phyloP scores from a whole-genome alignment of 2,113 vertebrate genomes.

The Caretta caretta region DNA sequence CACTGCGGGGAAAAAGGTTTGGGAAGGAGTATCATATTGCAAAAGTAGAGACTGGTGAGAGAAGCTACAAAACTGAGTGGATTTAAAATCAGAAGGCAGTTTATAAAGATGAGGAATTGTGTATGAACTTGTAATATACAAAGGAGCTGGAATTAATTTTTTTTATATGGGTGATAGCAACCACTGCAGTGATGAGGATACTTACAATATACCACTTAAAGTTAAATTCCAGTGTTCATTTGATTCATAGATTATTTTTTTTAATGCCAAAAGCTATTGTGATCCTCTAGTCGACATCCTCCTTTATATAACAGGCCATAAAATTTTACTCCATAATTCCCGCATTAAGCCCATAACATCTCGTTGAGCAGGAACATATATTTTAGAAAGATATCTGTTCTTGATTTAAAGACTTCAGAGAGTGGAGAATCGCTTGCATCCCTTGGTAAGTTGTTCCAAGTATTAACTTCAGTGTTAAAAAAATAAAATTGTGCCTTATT shows the following conservation, averaged over 20 bases:
- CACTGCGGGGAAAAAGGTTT: neutral
- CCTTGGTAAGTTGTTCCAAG: neutral
- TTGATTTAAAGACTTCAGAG: neutral
- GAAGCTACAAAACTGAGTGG: neutral
- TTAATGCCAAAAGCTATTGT: neutral
- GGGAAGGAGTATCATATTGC: neutral
- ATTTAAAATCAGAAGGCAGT: neutral
- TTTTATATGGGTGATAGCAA: constrained; percentile 35
- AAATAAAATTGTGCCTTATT: neutral
- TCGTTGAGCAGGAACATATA: neutral
- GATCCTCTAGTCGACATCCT: neutral
- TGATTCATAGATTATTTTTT: constrained; percentile 18
- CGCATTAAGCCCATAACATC: neutral
- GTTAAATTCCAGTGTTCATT: constrained; percentile 24
- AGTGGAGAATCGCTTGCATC: neutral
- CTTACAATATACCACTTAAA: constrained; percentile 19
- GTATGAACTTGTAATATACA: constrained; percentile 34
- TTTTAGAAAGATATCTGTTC: neutral
- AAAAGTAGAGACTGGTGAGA: neutral
- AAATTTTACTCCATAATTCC: neutral
- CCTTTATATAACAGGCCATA: neutral
- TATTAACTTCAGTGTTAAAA: neutral
- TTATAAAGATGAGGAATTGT: constrained; percentile 14
- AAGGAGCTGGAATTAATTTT: constrained; percentile 45
- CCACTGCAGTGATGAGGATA: neutral